Conservation (phyloP, 2,113 vertebrate species). For the Hemibagrus wyckioides region DNA sequence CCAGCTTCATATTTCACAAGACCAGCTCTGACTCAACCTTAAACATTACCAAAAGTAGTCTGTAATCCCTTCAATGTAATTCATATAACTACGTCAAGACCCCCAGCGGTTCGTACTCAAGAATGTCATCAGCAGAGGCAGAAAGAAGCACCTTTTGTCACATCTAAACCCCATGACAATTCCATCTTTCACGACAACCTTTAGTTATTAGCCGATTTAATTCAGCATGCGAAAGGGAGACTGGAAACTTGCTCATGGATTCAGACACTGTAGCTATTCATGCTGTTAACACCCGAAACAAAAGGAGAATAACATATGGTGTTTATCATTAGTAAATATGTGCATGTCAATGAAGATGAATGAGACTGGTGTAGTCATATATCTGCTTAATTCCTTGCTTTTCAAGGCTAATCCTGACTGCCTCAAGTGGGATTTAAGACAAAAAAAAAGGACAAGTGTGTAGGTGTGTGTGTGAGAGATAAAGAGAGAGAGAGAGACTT, state of each 20-base stretch:
- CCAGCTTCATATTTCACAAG: constrained; percentile 32
- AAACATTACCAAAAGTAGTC: constrained; percentile 31
- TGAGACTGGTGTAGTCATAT: not conserved
- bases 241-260: constrained; percentile 35
- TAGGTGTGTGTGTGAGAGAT: not conserved
- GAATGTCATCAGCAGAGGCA: not conserved
- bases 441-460: not conserved
- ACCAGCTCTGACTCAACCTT: constrained; percentile 14
- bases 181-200: constrained; percentile 11
- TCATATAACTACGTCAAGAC: constrained; percentile 3
- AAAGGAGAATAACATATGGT: constrained; percentile 9
- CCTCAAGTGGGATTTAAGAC: not conserved
- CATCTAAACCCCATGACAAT: constrained; percentile 18
- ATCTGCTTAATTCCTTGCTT: not conserved
- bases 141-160: not conserved
- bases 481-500: no score
- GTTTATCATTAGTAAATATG: constrained; percentile 33
- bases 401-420: not conserved
- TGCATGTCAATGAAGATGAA: not conserved
- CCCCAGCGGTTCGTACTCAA: not conserved
- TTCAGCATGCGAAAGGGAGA: constrained; percentile 44
- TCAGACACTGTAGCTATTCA: constrained; percentile 51
- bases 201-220: constrained; percentile 24
- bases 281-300: constrained; percentile 7
- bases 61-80: not conserved